Evolutionary conservation across 2,797 vertebrate species (phyloP).

Genomic region (Rhadinocentrus ornatus): DNA sequence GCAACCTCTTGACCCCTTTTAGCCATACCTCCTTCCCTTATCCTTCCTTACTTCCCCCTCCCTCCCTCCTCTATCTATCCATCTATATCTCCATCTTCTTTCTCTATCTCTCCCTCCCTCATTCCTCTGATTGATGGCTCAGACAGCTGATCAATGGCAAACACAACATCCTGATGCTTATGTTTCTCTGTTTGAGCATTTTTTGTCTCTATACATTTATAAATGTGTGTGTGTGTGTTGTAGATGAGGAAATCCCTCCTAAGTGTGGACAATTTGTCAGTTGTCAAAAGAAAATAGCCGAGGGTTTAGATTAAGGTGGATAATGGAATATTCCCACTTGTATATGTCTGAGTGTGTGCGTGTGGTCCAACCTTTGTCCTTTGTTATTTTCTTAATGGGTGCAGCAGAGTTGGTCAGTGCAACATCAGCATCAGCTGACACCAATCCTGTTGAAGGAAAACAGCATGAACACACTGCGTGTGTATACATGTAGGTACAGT

Average conservation of each 20-base stretch:
- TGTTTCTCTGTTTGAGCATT: constrained; percentile 50
- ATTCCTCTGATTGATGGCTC: constrained; percentile 66
- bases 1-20: constrained; percentile 76
- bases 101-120: constrained; percentile 28
- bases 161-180: constrained; percentile 66
- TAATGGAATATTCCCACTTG: constrained; percentile 61
- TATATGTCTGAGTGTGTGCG: constrained; percentile 31
- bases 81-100: constrained; percentile 15
- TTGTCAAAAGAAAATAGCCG: constrained; percentile 59
- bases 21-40: constrained; percentile 68
- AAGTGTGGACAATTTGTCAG: constrained; percentile 69
- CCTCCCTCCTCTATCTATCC: constrained; percentile 1
- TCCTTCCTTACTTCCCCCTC: constrained; percentile 19
- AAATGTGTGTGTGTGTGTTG: constrained; percentile 37
- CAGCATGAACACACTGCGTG: constrained; percentile 16
- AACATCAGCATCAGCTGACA: constrained; percentile 82
- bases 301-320: constrained; percentile 60
- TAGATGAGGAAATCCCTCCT: constrained; percentile 50
- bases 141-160: constrained; percentile 75
- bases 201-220: constrained; percentile 11
- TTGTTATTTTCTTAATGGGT: constrained; percentile 89
- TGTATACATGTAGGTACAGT: constrained; percentile 2
- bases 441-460: constrained; percentile 59
- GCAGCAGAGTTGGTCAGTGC: constrained; percentile 82
- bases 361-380: constrained; percentile 88